Evolutionary conservation across 1,140 invertebrate species (phyloP), one percentile per base, ranked within the genome.

Genomic region (Arctopsyche grandis): DNA sequence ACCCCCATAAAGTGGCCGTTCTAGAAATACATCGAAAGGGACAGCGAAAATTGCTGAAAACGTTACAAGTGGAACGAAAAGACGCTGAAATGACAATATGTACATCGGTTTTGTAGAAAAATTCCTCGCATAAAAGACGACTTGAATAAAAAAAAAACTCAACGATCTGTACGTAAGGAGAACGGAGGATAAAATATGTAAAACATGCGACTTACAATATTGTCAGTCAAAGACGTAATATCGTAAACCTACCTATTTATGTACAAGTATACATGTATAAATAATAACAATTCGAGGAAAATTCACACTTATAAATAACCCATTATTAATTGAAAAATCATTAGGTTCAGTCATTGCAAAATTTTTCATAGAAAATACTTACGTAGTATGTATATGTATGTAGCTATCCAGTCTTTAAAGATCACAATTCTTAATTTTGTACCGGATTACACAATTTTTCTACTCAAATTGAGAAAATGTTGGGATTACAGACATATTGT

Each of bases 41-140:
- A 60, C 56, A 60, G 19, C n/a, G n/a, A 21, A 60, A 60, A 60
- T 60, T 60, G 56, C 56, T 60, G 56, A 60, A 60, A 60, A 60
- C 21, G 56, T 60, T 60, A 60, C 56, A 60, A 60, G 56, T 60
- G n/a, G 56, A 21, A 38, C 1, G 29, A 60, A 60, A 60, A 60
- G 14, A 60, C 56, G 56, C 56, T 60, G 56, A 60, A 60, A 60
- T 16, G 16, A 60, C 56, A 60, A 60, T 60, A 60, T 7, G 3
- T 38, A 38, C 16, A 16, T 21, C 21, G 16, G 56, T 60, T 60
- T 60, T 21, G n/a, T 21, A 60, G n/a, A 60, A 60, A 60, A 60
- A 60, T 60, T 60, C 56, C 56, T 38, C 29, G 29, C 29, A 38
- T 38, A 38, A 38, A n/a, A 38, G 29, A 38, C 3, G 29, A 38